A percentile compares a stretch with the other conserved stretches of the same genome.
Evolutionary conservation across 92 coral and sea anemone species (phyloP).

Genomic region (Actinostola sp.): DNA sequence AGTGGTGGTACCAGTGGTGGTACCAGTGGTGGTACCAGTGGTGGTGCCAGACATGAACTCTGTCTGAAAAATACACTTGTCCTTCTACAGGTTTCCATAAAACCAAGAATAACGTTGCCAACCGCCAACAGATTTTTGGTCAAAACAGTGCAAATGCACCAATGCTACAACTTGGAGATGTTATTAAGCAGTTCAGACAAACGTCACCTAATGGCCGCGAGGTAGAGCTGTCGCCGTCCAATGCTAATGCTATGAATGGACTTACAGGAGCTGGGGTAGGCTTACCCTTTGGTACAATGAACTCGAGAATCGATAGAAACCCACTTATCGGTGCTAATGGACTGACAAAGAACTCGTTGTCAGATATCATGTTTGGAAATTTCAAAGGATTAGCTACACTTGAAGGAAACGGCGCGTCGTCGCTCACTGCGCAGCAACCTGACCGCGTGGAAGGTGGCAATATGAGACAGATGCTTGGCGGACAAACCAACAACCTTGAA

Average conservation of each 20-base stretch:
- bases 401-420: slow-evolving; percentile 26
- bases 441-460: slow-evolving; percentile 16
- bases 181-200: not conserved
- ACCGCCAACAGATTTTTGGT: slow-evolving; percentile 22
- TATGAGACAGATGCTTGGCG: slow-evolving; percentile 33
- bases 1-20: too few relatives aligned
- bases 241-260: slow-evolving; percentile 38
- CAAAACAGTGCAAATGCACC: not conserved
- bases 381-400: slow-evolving; percentile 57
- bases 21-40: too few relatives aligned
- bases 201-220: not conserved
- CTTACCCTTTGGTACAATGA: slow-evolving; percentile 33
- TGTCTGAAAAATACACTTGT: too few relatives aligned
- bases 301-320: slow-evolving; percentile 47
- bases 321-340: slow-evolving; percentile 85
- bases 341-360: slow-evolving; percentile 67
- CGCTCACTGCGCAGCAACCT: slow-evolving; percentile 17
- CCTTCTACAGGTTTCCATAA: slow-evolving; percentile 10
- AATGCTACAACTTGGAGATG: not conserved
- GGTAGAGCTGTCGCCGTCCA: slow-evolving; percentile 19
- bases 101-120: not conserved
- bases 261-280: slow-evolving; percentile 19
- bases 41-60: too few relatives aligned
- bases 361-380: slow-evolving; percentile 81
- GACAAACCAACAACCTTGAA: not conserved